Percentiles rank a stretch among this genome's conserved stretches.
Evolutionary conservation across 1,140 invertebrate species (phyloP).

Genomic region (Pseudomyrmex pallidus): DNA sequence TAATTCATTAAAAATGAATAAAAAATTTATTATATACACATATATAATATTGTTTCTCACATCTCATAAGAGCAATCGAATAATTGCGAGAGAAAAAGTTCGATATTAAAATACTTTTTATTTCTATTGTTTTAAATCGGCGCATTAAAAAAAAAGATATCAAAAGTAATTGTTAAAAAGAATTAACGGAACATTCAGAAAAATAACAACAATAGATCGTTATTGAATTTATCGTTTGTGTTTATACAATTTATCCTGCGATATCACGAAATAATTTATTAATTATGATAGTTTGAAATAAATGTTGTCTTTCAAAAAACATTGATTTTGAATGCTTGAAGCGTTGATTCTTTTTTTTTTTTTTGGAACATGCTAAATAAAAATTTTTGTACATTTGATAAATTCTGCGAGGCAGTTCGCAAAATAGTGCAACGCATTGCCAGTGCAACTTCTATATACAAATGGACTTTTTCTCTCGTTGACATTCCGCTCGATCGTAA

Average conservation of each 20-base stretch:
- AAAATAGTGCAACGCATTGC: not conserved
- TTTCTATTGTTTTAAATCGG: no score
- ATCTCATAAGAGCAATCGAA: conserved; percentile 7
- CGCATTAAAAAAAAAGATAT: no score
- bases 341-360: not conserved
- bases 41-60: conserved; percentile 11
- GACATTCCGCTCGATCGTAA: conserved; percentile 15
- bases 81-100: conserved; percentile 1
- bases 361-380: not conserved
- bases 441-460: not conserved
- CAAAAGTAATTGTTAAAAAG: no score
- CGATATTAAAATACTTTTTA: conserved; percentile 2
- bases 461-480: not conserved
- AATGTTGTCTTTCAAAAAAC: no score
- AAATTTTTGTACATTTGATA: no score
- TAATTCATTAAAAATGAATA: not conserved
- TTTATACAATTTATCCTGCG: no score
- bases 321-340: not conserved
- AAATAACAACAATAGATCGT: no score
- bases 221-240: no score
- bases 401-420: not conserved
- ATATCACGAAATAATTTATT: no score
- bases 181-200: no score
- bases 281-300: no score
- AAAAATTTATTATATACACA: conserved; percentile 16